Evolutionary conservation across 2,797 vertebrate genomes (phyloP).

Genomic region (Siniperca scherzeri): DNA sequence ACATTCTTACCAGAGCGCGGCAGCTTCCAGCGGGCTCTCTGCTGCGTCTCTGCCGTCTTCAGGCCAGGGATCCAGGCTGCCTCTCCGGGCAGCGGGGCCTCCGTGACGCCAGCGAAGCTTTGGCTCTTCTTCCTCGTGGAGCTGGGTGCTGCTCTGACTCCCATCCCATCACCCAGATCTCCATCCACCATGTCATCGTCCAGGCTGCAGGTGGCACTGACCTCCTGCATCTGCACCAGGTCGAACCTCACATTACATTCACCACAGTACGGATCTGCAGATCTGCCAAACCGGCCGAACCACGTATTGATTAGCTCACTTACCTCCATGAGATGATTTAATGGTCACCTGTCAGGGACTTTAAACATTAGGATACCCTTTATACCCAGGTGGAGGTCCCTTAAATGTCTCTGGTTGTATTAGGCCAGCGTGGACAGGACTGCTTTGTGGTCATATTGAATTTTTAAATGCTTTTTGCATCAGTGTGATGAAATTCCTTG

Average conservation of each 20-base stretch:
- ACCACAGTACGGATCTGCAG: background rate
- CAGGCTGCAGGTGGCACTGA: slow-evolving; percentile 11
- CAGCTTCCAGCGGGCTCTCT: slow-evolving; percentile 45
- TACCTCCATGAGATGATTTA: background rate
- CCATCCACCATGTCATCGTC: slow-evolving; percentile 92
- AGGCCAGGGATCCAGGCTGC: slow-evolving; percentile 63
- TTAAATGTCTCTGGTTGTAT: no score
- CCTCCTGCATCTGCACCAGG: slow-evolving; percentile 69
- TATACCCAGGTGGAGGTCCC: background rate
- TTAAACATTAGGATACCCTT: background rate
- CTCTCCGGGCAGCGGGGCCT: slow-evolving; percentile 34
- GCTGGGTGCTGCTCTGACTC: slow-evolving; percentile 69
- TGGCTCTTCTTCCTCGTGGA: slow-evolving; percentile 45
- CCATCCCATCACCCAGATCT: slow-evolving; percentile 91
- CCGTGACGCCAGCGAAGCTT: slow-evolving; percentile 25
- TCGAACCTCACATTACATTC: slow-evolving; percentile 5
- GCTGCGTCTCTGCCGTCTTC: slow-evolving; percentile 49
- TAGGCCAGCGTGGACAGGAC: background rate
- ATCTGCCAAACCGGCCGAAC: no score
- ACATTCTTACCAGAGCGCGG: slow-evolving; percentile 19
- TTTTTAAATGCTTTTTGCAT: background rate
- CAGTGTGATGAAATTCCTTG: background rate
- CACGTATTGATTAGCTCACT: background rate
- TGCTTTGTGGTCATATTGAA: background rate
- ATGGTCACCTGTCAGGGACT: background rate